Evolutionary conservation across 1,140 invertebrate genomes (phyloP).

Genomic region (Bombus sibiricus): DNA sequence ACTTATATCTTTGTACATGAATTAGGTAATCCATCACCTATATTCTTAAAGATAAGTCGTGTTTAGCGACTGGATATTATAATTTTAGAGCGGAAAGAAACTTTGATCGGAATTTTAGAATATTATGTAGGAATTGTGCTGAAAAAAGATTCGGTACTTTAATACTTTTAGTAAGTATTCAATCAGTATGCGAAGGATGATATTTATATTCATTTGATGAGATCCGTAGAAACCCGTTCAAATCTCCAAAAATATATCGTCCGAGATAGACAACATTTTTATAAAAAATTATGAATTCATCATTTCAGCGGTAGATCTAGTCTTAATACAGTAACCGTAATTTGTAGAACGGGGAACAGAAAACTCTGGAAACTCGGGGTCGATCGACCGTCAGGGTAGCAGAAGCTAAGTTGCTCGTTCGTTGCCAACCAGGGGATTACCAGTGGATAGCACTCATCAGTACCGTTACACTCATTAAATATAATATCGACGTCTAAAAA

Average conservation of each 20-base stretch:
- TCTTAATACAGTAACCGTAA: neutral
- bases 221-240: no score
- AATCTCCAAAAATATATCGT: no score
- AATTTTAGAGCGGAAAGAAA: no score
- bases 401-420: slow-evolving; percentile 7
- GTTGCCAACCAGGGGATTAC: neutral
- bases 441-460: neutral
- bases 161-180: no score
- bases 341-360: neutral
- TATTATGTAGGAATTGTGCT: no score
- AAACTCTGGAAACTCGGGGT: neutral
- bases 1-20: neutral
- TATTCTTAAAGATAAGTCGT: no score
- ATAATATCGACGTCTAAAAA: slow-evolving; percentile 22
- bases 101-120: no score
- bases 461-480: slow-evolving; percentile 50
- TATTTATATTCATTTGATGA: no score
- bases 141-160: no score
- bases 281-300: neutral
- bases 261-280: neutral
- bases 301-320: neutral
- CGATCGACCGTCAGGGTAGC: neutral
- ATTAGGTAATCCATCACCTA: no score
- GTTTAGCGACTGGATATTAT: no score
- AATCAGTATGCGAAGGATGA: no score